A percentile compares a stretch with the other conserved stretches of the same genome.
These are phyloP conservation scores for Epinotia demarniana DNA, from an alignment of 2,888 invertebrate species.

Conservation along the genomic window DNA sequence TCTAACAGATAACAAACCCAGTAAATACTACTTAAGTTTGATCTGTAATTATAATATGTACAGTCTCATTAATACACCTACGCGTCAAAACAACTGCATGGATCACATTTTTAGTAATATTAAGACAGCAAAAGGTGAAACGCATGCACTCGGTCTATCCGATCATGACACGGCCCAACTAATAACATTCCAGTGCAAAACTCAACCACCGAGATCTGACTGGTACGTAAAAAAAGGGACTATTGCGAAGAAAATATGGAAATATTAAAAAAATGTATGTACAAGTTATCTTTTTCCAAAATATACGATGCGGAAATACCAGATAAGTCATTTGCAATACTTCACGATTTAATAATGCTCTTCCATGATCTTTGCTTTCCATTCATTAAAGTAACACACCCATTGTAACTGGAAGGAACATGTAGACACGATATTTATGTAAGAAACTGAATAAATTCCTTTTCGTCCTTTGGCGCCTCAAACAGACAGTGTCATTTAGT, in stretches of 20 bases:
- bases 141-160: neutral
- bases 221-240: conserved; percentile 6
- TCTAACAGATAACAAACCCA: conserved; percentile 6
- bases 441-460: too few relatives aligned
- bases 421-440: too few relatives aligned
- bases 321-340: conserved; percentile 8
- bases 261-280: conserved; percentile 9
- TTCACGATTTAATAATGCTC: too few relatives aligned
- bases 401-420: too few relatives aligned
- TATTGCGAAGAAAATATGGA: conserved; percentile 4
- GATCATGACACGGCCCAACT: too few relatives aligned
- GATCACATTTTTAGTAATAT: conserved; percentile 19
- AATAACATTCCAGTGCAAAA: too few relatives aligned
- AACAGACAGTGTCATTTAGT: too few relatives aligned
- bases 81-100: neutral
- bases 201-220: too few relatives aligned
- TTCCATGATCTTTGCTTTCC: too few relatives aligned
- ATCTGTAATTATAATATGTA: neutral
- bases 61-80: conserved; percentile 7
- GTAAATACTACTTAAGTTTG: neutral
- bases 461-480: too few relatives aligned
- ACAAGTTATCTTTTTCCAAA: conserved; percentile 8
- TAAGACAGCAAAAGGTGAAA: conserved; percentile 9
- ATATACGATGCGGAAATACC: neutral
- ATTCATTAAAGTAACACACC: too few relatives aligned